These are phyloP conservation scores for Tamias sibiricus DNA, from an alignment of 2,113 vertebrate genomes.

Conservation along the genomic window DNA sequence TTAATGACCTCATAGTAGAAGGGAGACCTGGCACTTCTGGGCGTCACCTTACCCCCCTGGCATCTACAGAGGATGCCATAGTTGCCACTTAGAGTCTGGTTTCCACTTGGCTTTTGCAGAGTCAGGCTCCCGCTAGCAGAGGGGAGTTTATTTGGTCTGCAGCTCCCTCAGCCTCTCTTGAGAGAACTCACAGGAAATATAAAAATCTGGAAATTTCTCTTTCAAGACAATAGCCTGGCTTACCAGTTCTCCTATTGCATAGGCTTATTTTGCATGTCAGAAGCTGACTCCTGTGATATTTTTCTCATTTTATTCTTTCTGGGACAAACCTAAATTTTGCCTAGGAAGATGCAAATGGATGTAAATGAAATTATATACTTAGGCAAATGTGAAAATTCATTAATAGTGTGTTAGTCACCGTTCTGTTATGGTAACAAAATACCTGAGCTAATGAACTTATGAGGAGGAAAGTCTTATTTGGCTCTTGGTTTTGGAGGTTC, in stretches of 20 bases:
- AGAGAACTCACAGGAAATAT: background rate
- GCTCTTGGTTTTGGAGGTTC: background rate
- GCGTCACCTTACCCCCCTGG: background rate
- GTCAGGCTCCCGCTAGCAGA: background rate
- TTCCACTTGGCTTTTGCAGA: background rate
- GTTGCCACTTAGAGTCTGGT: background rate
- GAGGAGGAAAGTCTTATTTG: background rate
- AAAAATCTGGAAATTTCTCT: background rate
- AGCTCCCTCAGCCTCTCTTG: background rate
- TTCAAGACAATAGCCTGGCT: background rate
- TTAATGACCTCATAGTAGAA: background rate
- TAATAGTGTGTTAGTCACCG: background rate
- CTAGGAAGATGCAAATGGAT: background rate
- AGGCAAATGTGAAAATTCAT: background rate
- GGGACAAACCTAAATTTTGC: background rate
- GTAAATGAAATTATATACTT: background rate
- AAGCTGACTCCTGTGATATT: background rate
- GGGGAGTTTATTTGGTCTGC: fast-evolving
- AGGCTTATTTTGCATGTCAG: background rate
- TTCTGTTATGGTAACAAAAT: background rate
- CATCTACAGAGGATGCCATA: fast-evolving
- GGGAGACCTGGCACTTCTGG: background rate
- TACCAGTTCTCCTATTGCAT: too few species aligned
- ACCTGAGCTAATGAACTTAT: background rate
- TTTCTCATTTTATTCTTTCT: background rate